Percentiles rank a stretch among this genome's conserved stretches.
Conservation (phyloP, 1,140 invertebrate genomes). For the Bathynomus jamesi region DNA sequence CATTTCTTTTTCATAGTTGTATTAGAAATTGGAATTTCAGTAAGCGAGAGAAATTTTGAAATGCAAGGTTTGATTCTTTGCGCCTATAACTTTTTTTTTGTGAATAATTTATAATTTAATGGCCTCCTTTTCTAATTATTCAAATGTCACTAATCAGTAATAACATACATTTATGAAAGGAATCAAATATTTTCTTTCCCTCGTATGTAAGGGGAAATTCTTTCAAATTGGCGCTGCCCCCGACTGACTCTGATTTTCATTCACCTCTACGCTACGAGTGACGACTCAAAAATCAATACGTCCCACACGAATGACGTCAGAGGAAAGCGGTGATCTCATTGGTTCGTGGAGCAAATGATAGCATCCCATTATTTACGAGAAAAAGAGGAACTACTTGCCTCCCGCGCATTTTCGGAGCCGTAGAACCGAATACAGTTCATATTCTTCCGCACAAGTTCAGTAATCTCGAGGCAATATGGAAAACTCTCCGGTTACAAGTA, state of each 20-base stretch:
- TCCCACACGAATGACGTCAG: constrained; percentile 36
- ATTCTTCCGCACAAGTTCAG: constrained; percentile 30
- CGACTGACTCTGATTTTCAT: constrained; percentile 35
- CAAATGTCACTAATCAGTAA: no score
- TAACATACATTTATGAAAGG: no score
- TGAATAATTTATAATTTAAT: no score
- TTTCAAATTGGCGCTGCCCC: constrained; percentile 10
- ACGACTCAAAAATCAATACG: constrained; percentile 37
- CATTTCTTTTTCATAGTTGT: no score
- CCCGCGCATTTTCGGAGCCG: constrained; percentile 31
- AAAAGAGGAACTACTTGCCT: constrained; percentile 32
- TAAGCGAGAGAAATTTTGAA: no score
- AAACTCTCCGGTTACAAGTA: constrained; percentile 19
- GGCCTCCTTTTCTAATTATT: no score
- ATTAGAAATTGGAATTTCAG: no score
- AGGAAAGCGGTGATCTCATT: constrained; percentile 20
- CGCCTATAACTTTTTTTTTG: no score
- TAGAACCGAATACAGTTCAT: constrained; percentile 20
- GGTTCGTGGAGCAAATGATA: constrained; percentile 34
- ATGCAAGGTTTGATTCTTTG: no score
- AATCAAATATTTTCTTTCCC: no score
- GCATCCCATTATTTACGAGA: constrained; percentile 38
- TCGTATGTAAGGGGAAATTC: neutral
- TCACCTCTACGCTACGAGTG: constrained; percentile 36
- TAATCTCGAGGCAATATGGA: constrained; percentile 28